phyloP scores from a whole-genome alignment of 2,113 vertebrate species.

The Antennarius striatus region DNA sequence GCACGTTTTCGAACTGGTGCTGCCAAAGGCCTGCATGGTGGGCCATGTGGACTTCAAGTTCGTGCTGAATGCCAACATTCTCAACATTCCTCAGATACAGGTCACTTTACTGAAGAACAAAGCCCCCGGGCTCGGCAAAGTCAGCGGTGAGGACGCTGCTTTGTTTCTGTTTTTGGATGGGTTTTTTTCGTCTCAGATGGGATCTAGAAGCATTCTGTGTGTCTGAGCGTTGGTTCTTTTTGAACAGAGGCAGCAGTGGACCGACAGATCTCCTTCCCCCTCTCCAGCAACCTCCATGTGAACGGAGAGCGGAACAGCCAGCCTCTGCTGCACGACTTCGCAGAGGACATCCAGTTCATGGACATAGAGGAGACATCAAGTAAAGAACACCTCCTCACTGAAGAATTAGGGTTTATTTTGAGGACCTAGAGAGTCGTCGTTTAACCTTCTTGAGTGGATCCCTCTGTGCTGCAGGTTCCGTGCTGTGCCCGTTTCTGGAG shows the following conservation, averaged over 20 bases:
- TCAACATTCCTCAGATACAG: conserved; percentile 98
- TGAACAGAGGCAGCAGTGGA: conserved; percentile 92
- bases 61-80: conserved; percentile 94
- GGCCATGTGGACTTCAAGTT: conserved; percentile 99
- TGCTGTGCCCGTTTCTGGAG: conserved; percentile 93
- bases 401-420: too few relatives aligned
- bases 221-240: conserved; percentile 12
- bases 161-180: background rate
- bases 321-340: conserved; percentile 86
- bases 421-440: too few relatives aligned
- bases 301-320: conserved; percentile 93
- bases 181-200: background rate
- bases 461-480: conserved; percentile 81
- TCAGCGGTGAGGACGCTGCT: conserved; percentile 85
- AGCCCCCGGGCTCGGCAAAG: conserved; percentile 95
- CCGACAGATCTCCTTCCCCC: conserved; percentile 94
- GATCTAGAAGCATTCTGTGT: background rate
- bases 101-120: conserved; percentile 98
- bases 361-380: conserved; percentile 93
- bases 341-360: conserved; percentile 96
- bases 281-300: conserved; percentile 88
- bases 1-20: conserved; percentile 96
- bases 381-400: conserved; percentile 34
- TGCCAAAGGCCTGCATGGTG: conserved; percentile 99
- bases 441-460: background rate